Conservation (phyloP, 1,140 invertebrate genomes). For the Lasaia peninsularis region DNA sequence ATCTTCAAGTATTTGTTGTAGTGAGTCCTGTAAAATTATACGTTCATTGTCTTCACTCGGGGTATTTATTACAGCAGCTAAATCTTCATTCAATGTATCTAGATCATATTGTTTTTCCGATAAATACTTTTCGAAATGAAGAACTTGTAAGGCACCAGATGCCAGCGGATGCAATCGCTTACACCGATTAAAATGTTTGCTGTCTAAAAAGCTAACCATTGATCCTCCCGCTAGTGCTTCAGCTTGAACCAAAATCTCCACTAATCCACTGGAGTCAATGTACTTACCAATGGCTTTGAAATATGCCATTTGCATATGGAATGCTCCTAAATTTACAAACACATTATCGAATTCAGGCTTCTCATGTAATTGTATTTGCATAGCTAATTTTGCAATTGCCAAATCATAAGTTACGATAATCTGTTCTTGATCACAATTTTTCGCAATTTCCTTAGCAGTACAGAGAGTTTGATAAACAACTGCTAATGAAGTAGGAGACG, state of each 20-base stretch:
- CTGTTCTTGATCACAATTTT: conserved; percentile 18
- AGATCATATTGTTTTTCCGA: not conserved
- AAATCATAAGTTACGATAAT: conserved; percentile 53
- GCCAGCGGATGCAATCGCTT: conserved; percentile 56
- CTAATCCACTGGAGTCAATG: conserved; percentile 46
- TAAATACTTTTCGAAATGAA: conserved; percentile 40
- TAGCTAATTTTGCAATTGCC: conserved; percentile 55
- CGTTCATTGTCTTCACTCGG: not conserved
- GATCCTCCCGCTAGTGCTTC: conserved; percentile 54
- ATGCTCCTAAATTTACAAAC: conserved; percentile 58
- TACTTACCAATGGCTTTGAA: conserved; percentile 59
- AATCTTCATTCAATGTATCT: conserved; percentile 17
- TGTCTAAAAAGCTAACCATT: conserved; percentile 45
- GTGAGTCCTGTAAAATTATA: not conserved
- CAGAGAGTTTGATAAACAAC: conserved; percentile 24
- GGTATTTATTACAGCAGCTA: conserved; percentile 18
- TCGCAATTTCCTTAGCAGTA: conserved; percentile 17
- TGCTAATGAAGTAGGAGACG: conserved; percentile 22
- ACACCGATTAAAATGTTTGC: conserved; percentile 64
- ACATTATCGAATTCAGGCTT: conserved; percentile 44
- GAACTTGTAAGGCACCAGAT: conserved; percentile 41
- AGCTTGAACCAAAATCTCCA: conserved; percentile 44
- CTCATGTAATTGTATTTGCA: conserved; percentile 43
- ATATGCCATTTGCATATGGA: conserved; percentile 59
- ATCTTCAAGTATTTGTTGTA: not conserved